phyloP scores from a whole-genome alignment of 2,113 vertebrate genomes.

The Patagioenas fasciata region DNA sequence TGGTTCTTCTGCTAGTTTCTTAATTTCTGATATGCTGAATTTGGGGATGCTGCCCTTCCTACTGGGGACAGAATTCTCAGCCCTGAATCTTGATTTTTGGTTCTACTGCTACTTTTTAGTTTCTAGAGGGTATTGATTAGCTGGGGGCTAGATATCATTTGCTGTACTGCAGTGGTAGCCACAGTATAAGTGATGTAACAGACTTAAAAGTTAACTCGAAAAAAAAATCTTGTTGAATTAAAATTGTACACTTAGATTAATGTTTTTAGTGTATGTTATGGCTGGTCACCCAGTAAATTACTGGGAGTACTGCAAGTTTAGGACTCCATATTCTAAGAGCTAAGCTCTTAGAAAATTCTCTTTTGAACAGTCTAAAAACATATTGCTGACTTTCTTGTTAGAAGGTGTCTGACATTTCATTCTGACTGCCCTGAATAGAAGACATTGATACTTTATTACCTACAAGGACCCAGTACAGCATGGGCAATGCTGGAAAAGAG shows the following conservation, averaged over 20 bases:
- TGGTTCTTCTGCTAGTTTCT: background rate
- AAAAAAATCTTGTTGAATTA: background rate
- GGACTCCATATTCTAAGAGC: background rate
- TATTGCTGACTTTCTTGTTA: background rate
- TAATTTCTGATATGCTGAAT: background rate
- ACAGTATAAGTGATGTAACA: background rate
- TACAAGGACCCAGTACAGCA: background rate
- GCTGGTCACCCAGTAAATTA: background rate
- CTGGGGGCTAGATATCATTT: background rate
- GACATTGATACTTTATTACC: background rate
- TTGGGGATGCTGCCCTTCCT: background rate
- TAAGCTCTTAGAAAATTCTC: background rate
- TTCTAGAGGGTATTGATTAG: background rate
- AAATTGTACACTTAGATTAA: background rate
- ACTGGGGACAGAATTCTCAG: background rate
- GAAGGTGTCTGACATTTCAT: background rate
- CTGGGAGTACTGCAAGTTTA: background rate
- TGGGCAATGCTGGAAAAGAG: background rate
- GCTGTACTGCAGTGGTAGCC: background rate
- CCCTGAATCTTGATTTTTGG: background rate
- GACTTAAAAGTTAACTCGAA: background rate
- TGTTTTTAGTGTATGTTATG: background rate
- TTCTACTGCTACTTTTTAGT: background rate
- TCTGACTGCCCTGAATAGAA: background rate
- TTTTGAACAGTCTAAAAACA: background rate